Evolutionary conservation across 1,140 invertebrate species (phyloP).

Genomic region (Eriosoma lanigerum): DNA sequence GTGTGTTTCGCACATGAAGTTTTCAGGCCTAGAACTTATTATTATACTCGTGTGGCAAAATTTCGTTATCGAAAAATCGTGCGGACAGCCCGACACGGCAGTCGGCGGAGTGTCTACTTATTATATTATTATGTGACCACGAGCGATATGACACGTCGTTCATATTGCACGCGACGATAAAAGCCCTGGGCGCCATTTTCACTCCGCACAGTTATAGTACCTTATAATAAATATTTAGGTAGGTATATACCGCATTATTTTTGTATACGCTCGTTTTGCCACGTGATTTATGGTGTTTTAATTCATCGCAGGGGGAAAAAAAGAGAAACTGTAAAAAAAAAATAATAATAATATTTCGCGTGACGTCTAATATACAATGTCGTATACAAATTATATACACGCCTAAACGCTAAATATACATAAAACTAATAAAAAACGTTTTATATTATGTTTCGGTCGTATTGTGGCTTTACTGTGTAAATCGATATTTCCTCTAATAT

Average conservation of each 20-base stretch:
- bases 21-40: no score
- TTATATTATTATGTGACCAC: not conserved
- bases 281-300: constrained; percentile 19
- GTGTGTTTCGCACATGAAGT: no score
- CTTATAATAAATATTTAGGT: not conserved
- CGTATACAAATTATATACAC: no score
- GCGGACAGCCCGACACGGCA: not conserved
- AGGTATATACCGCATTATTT: no score
- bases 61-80: not conserved
- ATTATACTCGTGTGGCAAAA: not conserved
- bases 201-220: not conserved
- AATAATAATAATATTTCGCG: constrained; percentile 18
- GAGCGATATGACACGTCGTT: not conserved
- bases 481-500: no score
- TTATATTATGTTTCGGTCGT: not conserved
- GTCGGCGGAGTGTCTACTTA: not conserved
- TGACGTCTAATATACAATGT: not conserved
- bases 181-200: constrained; percentile 11
- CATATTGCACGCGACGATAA: not conserved
- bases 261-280: constrained; percentile 6
- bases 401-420: not conserved
- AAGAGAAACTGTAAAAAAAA: not conserved
- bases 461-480: no score
- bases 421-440: not conserved
- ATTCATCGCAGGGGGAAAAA: not conserved